These are phyloP conservation scores for Pithys albifrons DNA, from an alignment of 2,113 vertebrate genomes.

Conservation along the genomic window DNA sequence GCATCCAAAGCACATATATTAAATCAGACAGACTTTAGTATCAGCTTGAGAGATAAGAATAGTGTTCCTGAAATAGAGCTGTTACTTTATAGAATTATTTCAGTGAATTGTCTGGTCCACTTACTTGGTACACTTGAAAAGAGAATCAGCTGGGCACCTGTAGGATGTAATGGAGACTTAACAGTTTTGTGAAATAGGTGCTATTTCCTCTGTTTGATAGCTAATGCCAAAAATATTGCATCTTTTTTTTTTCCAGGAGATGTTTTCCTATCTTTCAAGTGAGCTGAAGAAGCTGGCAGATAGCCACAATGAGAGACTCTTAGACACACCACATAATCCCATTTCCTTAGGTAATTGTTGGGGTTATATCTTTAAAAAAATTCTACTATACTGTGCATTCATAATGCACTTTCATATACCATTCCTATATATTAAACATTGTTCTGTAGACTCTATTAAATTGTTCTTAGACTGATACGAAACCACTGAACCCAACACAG, in stretches of 20 bases:
- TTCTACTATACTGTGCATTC: not conserved
- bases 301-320: slow-evolving; percentile 84
- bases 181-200: not conserved
- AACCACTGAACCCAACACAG: not conserved
- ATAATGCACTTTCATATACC: not conserved
- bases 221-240: slow-evolving; percentile 11
- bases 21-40: not conserved
- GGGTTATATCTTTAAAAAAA: not conserved
- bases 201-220: slow-evolving; percentile 20
- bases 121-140: slow-evolving; percentile 4
- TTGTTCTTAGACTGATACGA: not conserved
- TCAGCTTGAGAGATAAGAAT: not conserved
- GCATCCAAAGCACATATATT: not conserved
- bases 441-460: not conserved
- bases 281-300: slow-evolving; percentile 89
- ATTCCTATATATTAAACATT: not conserved
- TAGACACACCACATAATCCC: slow-evolving; percentile 92
- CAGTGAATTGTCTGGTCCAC: not conserved
- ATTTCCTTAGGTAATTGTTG: slow-evolving; percentile 89
- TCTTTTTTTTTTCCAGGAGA: slow-evolving; percentile 81
- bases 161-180: not conserved
- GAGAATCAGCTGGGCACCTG: not conserved
- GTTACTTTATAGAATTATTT: slow-evolving; percentile 4
- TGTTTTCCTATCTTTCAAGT: slow-evolving; percentile 87
- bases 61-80: not conserved